Evolutionary conservation across 1,140 invertebrate genomes (phyloP).

Genomic region (Hydropsyche tenuis): DNA sequence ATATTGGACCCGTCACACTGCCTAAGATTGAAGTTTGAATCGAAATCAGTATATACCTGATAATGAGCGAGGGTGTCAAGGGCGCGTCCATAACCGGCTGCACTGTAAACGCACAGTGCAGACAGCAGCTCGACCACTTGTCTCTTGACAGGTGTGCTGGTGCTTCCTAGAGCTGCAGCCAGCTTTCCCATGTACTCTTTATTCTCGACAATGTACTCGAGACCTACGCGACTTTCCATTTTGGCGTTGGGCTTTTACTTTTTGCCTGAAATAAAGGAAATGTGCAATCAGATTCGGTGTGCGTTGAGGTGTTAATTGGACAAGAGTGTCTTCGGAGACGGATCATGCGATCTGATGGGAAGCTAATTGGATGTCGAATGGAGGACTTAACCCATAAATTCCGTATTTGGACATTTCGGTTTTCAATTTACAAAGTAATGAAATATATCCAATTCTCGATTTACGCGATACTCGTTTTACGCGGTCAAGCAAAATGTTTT

Average conservation of each 20-base stretch:
- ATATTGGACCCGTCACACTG: too few species aligned
- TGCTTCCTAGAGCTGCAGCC: conserved; percentile 85
- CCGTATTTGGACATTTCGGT: too few species aligned
- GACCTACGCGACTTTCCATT: conserved; percentile 87
- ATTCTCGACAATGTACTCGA: conserved; percentile 94
- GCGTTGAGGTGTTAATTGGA: too few species aligned
- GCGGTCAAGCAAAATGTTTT: too few species aligned
- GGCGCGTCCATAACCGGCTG: conserved; percentile 82
- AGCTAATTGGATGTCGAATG: too few species aligned
- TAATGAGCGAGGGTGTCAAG: conserved; percentile 88
- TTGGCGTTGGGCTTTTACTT: conserved; percentile 11
- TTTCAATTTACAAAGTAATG: too few species aligned
- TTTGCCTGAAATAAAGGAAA: conserved; percentile 7
- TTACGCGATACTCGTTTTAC: too few species aligned
- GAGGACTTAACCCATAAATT: too few species aligned
- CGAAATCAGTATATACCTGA: conserved; percentile 68
- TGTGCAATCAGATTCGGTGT: too few species aligned
- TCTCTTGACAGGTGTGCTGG: conserved; percentile 86
- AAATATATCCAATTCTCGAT: too few species aligned
- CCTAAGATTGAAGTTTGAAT: background rate
- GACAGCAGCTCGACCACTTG: conserved; percentile 91
- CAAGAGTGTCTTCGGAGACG: too few species aligned
- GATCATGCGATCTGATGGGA: too few species aligned
- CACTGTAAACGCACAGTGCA: conserved; percentile 87
- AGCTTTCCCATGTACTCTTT: conserved; percentile 90